Conservation (phyloP, 1,140 invertebrate genomes). For the Mactra quadrangularis region DNA sequence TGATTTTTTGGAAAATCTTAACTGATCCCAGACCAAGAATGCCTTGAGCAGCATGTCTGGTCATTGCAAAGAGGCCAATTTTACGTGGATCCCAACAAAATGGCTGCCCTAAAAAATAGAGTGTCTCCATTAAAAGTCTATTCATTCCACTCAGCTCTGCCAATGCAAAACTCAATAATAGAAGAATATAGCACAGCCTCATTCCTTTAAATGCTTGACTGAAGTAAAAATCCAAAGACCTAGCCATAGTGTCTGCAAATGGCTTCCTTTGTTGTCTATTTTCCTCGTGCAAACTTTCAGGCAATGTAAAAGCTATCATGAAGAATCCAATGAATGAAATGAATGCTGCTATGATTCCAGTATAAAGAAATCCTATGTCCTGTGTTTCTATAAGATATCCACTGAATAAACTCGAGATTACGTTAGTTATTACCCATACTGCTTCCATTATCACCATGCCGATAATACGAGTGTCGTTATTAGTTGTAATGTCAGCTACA, state of each 20-base stretch:
- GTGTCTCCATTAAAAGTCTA: conserved; percentile 12
- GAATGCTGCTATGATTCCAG: background rate
- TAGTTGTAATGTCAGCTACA: conserved; percentile 25
- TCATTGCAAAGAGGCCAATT: conserved; percentile 18
- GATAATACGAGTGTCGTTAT: background rate
- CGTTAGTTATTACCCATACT: background rate
- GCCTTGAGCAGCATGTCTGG: conserved; percentile 19
- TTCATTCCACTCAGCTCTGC: conserved; percentile 12
- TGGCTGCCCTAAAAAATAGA: conserved; percentile 33
- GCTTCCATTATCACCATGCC: conserved; percentile 16
- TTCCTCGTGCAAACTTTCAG: conserved; percentile 16
- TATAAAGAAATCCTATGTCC: conserved; percentile 9
- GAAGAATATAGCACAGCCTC: conserved; percentile 15
- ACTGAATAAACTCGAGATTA: conserved; percentile 8
- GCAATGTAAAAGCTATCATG: conserved; percentile 5
- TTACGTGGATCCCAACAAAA: conserved; percentile 27
- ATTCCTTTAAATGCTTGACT: conserved; percentile 29
- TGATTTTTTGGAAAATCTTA: background rate
- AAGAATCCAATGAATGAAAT: conserved; percentile 28
- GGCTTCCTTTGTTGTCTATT: background rate
- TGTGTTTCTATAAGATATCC: conserved; percentile 12
- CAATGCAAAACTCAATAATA: conserved; percentile 14
- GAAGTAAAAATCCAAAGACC: conserved; percentile 18
- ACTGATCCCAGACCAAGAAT: conserved; percentile 4
- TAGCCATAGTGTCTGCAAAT: background rate